phyloP scores from a whole-genome alignment of 2,888 invertebrate genomes.

The Halictus quadricinctus region DNA sequence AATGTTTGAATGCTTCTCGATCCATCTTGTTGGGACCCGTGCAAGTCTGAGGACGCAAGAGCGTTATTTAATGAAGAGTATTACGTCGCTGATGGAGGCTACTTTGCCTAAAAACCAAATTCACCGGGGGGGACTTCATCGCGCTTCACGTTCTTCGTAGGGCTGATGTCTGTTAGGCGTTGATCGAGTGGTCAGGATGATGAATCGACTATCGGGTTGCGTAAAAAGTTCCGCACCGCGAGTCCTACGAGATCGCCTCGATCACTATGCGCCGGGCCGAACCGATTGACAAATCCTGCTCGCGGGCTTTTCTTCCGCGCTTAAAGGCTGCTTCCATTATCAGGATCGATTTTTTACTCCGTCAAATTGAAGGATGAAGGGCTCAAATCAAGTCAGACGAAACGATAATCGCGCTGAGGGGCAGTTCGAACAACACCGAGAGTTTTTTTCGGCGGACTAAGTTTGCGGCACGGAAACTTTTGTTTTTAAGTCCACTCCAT shows the following conservation, averaged over 20 bases:
- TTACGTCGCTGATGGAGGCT: conserved; percentile 1
- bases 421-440: neutral
- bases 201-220: conserved; percentile 65
- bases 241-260: conserved; percentile 44
- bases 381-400: neutral
- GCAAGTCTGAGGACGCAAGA: neutral
- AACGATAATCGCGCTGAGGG: neutral
- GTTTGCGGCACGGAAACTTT: too few relatives aligned
- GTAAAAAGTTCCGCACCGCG: conserved; percentile 54
- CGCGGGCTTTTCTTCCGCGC: conserved; percentile 1
- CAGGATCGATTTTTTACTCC: conserved; percentile 8
- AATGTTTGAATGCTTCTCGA: conserved; percentile 1
- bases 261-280: conserved; percentile 10
- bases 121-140: conserved; percentile 42
- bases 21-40: neutral
- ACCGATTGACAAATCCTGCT: conserved; percentile 59
- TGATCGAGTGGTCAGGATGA: conserved; percentile 69
- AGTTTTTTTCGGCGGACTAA: neutral
- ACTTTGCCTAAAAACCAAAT: conserved; percentile 17
- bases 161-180: conserved; percentile 52
- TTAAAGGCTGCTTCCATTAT: conserved; percentile 3
- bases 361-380: neutral
- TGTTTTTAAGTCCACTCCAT: too few relatives aligned
- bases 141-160: conserved; percentile 38
- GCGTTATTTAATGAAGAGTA: conserved; percentile 11